A percentile compares a stretch with the other conserved stretches of the same genome.
These are phyloP conservation scores for Threskiornis aethiopicus DNA, from an alignment of 2,797 vertebrate genomes.

Conservation along the genomic window DNA sequence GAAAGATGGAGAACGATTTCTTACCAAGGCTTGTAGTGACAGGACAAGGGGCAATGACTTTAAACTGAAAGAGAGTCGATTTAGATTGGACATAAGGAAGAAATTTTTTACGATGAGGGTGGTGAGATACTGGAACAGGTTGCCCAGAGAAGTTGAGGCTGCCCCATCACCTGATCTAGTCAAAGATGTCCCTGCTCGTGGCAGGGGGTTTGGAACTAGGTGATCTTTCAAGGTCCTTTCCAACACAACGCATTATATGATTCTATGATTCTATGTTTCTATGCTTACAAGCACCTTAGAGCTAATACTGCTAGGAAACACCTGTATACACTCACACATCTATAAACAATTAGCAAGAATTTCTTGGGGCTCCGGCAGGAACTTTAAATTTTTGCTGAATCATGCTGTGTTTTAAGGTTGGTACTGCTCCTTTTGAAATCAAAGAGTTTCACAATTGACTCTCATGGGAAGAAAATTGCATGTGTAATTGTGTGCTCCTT, in stretches of 20 bases:
- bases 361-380: background rate
- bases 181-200: background rate
- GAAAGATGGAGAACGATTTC: background rate
- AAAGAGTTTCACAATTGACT: background rate
- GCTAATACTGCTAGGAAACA: background rate
- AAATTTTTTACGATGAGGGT: background rate
- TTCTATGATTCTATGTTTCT: background rate
- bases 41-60: background rate
- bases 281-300: background rate
- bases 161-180: background rate
- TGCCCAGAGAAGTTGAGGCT: background rate
- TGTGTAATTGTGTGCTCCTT: background rate
- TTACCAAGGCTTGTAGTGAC: background rate
- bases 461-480: background rate
- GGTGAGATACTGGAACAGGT: background rate
- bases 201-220: background rate
- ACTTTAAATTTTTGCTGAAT: background rate
- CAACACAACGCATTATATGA: background rate
- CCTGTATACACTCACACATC: background rate
- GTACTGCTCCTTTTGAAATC: background rate
- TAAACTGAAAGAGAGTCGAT: background rate
- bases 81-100: background rate
- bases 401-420: background rate
- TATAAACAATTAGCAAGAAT: background rate
- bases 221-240: background rate